phyloP scores from a whole-genome alignment of 2,888 invertebrate species.

The Cotesia congregata region DNA sequence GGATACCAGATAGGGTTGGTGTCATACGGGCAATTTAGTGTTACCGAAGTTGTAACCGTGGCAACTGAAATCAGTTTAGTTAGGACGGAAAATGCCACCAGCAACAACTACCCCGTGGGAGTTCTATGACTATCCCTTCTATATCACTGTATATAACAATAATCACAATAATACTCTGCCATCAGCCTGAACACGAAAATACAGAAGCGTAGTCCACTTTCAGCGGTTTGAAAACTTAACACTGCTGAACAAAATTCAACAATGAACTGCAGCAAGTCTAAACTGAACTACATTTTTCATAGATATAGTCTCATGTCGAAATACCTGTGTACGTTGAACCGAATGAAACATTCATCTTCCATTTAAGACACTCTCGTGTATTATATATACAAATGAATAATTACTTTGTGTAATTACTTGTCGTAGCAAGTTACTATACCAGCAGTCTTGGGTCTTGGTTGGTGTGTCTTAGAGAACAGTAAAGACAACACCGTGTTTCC shows the following conservation, averaged over 20 bases:
- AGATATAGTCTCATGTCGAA: background rate
- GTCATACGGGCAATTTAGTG: slow-evolving; percentile 1
- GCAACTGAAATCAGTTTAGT: slow-evolving; percentile 1
- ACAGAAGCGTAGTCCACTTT: background rate
- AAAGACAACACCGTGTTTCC: slow-evolving; percentile 2
- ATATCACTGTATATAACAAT: background rate
- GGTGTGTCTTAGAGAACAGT: slow-evolving; percentile 1
- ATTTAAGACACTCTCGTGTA: slow-evolving; percentile 4
- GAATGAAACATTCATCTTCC: slow-evolving; percentile 14
- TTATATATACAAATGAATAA: slow-evolving; percentile 48
- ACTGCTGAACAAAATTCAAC: background rate
- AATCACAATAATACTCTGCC: background rate
- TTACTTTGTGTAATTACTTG: slow-evolving; percentile 54
- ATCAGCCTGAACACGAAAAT: background rate
- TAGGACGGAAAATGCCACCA: background rate
- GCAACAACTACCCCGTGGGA: background rate
- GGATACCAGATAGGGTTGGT: background rate
- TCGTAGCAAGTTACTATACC: slow-evolving; percentile 36
- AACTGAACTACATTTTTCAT: background rate
- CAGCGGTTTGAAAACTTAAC: background rate
- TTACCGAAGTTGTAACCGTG: slow-evolving; percentile 1
- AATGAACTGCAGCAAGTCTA: background rate
- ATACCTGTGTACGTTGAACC: background rate
- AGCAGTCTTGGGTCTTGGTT: slow-evolving; percentile 14
- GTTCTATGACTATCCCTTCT: background rate